Base-by-base conservation (phyloP, 2,797 vertebrate genomes). In the Pipistrellus pygmaeus region DNA sequence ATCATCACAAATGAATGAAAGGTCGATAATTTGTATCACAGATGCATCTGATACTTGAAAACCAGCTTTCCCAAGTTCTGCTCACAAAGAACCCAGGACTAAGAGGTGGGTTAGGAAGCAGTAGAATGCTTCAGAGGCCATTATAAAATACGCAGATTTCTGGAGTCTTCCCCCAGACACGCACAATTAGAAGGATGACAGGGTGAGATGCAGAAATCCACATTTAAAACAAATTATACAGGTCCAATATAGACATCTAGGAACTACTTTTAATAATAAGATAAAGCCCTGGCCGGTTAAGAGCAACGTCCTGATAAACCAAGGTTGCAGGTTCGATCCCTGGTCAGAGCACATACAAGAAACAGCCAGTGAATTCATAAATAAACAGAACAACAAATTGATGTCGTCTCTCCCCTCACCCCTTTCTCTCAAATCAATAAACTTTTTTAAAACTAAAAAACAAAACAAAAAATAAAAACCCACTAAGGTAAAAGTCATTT, bases 211-310 rank as follows among this genome's bases (percentile, higher is more conserved):
- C 5, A 73, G 62, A 91, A 60, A 53, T 76, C 85, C 75, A 32
- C 53, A 91, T 75, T 95, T 88, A 78, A 93, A 95, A 94, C 53
- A 78, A 96, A 83, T 81, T n/a, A 62, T 23, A 60, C 38, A 21
- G 27, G 15, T 48, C 75, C 77, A 27, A 85, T 15, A 73, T n/a
- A 62, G 62, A 35, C 25, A 53, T 27, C 25, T n/a, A 78, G 23
- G n/a, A 71, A 85, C n/a, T 60, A 82, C 27, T 62, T 84, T 77
- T 53, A 92, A 81, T 10, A 75, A 15, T 77, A 41, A 53, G 23
- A 25, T 89, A 32, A 83, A 87, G 38, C 30, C 62, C 62, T 64
- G 14, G 14, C 62, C 14, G 1, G 62, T 64, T n/a, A 64, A 64
- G 62, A 64, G 62, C 62, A n/a, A 30, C 30, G 1, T n/a, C 62